A percentile compares a stretch with the other conserved stretches of the same genome.
Evolutionary conservation across 2,888 invertebrate genomes (phyloP).

Genomic region (Barypeithes pellucidus): DNA sequence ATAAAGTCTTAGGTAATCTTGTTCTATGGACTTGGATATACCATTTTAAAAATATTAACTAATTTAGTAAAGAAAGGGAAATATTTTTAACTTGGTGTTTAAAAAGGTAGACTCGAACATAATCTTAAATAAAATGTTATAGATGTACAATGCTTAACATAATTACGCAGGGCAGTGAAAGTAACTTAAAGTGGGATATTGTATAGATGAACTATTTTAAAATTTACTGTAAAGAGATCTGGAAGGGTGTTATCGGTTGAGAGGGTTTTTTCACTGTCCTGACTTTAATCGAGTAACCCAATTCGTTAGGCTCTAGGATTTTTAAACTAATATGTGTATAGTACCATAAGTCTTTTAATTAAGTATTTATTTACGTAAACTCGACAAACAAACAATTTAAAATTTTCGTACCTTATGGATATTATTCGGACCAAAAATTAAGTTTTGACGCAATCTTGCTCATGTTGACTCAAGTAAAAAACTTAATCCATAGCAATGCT

Average conservation of each 20-base stretch:
- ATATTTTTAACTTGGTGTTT: constrained; percentile 18
- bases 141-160: constrained; percentile 27
- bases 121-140: constrained; percentile 23
- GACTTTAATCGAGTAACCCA: constrained; percentile 18
- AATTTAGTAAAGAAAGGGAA: background rate
- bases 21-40: constrained; percentile 6
- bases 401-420: constrained; percentile 28
- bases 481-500: constrained; percentile 10
- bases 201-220: constrained; percentile 18
- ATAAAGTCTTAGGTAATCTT: background rate
- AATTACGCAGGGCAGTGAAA: constrained; percentile 11
- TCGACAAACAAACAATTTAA: constrained; percentile 36
- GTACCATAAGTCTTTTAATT: constrained; percentile 28
- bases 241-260: background rate
- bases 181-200: constrained; percentile 20
- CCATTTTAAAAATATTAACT: constrained; percentile 10
- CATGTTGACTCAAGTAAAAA: constrained; percentile 19
- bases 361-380: constrained; percentile 27
- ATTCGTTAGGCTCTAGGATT: constrained; percentile 19
- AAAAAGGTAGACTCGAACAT: background rate
- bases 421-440: constrained; percentile 48
- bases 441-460: constrained; percentile 38
- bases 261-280: constrained; percentile 32
- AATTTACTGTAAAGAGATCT: constrained; percentile 17
- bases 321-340: constrained; percentile 31